Evolutionary conservation across 2,797 vertebrate species (phyloP), one percentile per base, ranked within the genome.

Genomic region (Schizothorax lantsangensis): DNA sequence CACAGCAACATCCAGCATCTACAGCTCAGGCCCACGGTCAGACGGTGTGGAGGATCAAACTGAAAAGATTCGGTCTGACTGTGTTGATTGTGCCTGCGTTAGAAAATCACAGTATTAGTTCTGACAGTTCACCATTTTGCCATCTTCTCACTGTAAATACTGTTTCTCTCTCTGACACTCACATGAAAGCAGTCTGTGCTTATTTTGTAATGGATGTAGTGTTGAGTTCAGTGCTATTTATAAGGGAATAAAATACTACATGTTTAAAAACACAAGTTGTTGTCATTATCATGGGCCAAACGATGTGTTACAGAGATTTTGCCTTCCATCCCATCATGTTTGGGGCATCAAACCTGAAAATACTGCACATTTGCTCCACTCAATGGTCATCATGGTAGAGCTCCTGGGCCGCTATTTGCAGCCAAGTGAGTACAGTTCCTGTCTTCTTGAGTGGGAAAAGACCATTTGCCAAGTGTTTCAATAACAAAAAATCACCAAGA

Each of bases 161-260:
- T 1, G 23, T 79, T 85, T 80, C 84, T 82, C 85, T 80, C 69
- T 79, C 84, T 88, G 84, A 83, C 86, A 84, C 79, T 84, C 79
- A 59, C 81, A 59, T 38, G 69, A 59, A 83, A 68, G 59, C 17
- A 80, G 74, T 80, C 84, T 86, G 66, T 81, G 87, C 81, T 91
- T 86, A 89, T 91, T 93, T 93, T 85, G 93, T 93, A 92, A 91
- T 87, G 59, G 87, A 91, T 81, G 92, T 94, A 91, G 89, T 90
- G 90, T 87, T 87, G 88, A 90, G 91, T 93, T 93, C 89, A 91
- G 92, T 94, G 94, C 89, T 86, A 91, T 94, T 93, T 91, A 88
- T 94, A 91, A 93, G 92, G 91, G 91, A 91, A 92, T 88, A 92
- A 88, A 92, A 91, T 91, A 89, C 89, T 92, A 91, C 92, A 86